Evolutionary conservation across 2,797 vertebrate genomes (phyloP), one percentile per base, ranked within the genome.

Genomic region (Poliocrania exsul): DNA sequence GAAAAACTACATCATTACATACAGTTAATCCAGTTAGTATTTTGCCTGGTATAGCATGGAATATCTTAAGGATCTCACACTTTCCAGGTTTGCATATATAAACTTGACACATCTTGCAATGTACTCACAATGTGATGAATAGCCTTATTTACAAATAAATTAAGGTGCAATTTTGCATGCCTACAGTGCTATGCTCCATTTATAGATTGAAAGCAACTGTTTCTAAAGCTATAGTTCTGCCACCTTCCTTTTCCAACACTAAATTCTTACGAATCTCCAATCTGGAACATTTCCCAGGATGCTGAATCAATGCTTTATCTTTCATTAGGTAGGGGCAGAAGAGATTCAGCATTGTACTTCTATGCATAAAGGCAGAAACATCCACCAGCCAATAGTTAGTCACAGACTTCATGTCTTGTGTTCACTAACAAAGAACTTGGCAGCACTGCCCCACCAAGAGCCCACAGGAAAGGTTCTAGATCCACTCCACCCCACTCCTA

Each of bases 381-480:
- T 53, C 31, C n/a, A 57, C n/a, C 37, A 75, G 58, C 10, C 57
- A 86, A 1, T 14, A 77, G 57, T 70, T 31, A 56, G 37, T 28
- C 25, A 33, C 1, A 56, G 9, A 35, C 19, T 67, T 53, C 37
- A 33, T 0, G 2, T 10, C 31, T 37, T 25, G 14, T 10, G 26
- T 42, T 60, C 42, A 54, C 12, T 8, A 60, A 23, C 15, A 25
- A 75, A 26, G 42, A 83, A 19, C 44, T 49, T 10, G 12, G n/a
- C 33, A 29, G 33, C 38, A 37, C 31, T 18, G 12, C 26, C 56
- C 13, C 61, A 77, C 25, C 40, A 24, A 12, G 5, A 58, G 15
- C 12, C 10, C 31, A 54, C 8, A 38, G 24, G 8, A 57, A 37
- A 56, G 4, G 13, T 42, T 83, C 42, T 38, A 29, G 2, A 4